Evolutionary conservation across 2,797 vertebrate species (phyloP), one percentile per base, ranked within the genome.

Genomic region (Anolis apletophallus): DNA sequence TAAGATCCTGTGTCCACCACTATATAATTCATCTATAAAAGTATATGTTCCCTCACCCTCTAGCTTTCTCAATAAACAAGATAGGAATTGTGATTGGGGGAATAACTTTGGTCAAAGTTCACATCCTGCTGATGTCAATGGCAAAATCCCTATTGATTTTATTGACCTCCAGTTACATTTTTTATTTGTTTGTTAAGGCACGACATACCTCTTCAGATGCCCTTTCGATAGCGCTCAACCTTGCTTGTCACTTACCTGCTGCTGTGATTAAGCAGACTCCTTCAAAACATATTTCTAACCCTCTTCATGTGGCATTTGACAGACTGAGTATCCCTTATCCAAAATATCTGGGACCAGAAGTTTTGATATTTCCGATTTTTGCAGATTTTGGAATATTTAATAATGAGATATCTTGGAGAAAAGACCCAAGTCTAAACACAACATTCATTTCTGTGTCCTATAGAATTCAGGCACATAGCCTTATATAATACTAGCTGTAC

Each of bases 71-170:
- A 32, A 81, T 11, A 81, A 55, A 74, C 59, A 40, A 26, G 59
- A 34, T n/a, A n/a, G 61, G 50, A 71, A 78, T 40, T n/a, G 50
- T 40, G 52, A 81, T 68, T 23, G 8, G n/a, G 23, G 32, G 79
- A 83, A 79, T 57, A 83, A 78, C 67, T 23, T 12, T 40, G 86
- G 55, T 73, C 74, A 64, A 83, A 87, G 86, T 83, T 83, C 86
- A 83, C 74, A 59, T 83, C 81, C 86, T 87, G 67, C 81, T 78
- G 54, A 73, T 87, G 86, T 87, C 86, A 83, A 61, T 68, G 52
- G 67, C 40, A 61, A 83, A 78, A 78, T 52, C 67, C 75, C 80
- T 64, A 83, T 83, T 73, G 81, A 87, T 87, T 87, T 87, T 87
- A 83, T 87, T 72, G 54, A 81, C 86, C 78, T 83, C 69, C 54